A percentile compares a stretch with the other conserved stretches of the same genome.
These are phyloP conservation scores for Isaurus tuberculatus DNA, from an alignment of 92 coral and sea anemone species.

Conservation along the genomic window DNA sequence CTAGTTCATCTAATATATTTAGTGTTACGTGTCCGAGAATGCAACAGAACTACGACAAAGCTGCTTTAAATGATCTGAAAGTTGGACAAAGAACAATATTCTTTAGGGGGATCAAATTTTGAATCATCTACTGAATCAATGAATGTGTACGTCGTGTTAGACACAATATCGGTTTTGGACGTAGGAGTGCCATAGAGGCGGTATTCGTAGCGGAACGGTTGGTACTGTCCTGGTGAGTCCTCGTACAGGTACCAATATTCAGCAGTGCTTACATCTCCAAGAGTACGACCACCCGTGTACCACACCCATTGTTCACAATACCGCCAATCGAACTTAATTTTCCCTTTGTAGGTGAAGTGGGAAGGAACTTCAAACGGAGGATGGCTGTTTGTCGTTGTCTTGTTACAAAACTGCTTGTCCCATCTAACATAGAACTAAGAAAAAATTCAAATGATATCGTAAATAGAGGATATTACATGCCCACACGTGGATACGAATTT, in stretches of 20 bases:
- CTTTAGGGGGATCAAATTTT: constrained; percentile 20
- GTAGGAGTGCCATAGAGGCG: constrained; percentile 10
- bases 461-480: not conserved
- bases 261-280: constrained; percentile 19
- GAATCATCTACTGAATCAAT: not conserved
- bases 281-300: constrained; percentile 62
- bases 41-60: not conserved
- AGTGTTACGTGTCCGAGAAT: too few species aligned
- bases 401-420: constrained; percentile 23
- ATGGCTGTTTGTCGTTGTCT: constrained; percentile 3
- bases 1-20: too few species aligned
- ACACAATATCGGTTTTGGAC: constrained; percentile 26
- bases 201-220: constrained; percentile 26
- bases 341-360: constrained; percentile 63
- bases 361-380: constrained; percentile 53
- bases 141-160: constrained; percentile 1
- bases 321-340: constrained; percentile 41
- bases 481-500: too few species aligned
- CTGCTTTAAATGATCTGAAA: constrained; percentile 16
- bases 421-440: constrained; percentile 43
- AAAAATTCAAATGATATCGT: not conserved
- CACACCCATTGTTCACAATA: constrained; percentile 77
- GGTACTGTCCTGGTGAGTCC: not conserved
- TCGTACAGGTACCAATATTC: constrained; percentile 52
- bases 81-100: constrained; percentile 3